These are phyloP conservation scores for Tyrannus savana DNA, from an alignment of 2,113 vertebrate genomes.

Conservation along the genomic window DNA sequence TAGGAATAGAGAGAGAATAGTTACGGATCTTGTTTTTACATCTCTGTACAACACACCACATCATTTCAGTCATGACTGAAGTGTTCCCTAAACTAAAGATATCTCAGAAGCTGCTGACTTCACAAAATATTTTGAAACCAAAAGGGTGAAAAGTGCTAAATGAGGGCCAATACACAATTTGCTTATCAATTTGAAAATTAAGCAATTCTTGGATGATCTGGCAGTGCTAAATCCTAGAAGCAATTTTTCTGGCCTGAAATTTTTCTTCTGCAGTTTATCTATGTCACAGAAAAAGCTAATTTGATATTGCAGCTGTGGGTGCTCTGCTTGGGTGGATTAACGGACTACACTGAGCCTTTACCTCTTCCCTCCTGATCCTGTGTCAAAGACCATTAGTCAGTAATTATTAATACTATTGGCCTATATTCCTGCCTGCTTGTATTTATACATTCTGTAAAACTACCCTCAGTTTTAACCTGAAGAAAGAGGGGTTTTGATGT, in stretches of 20 bases:
- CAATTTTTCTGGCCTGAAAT: neutral
- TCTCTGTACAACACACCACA: fast-evolving
- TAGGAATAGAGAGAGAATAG: neutral
- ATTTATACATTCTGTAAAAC: neutral
- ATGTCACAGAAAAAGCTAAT: neutral
- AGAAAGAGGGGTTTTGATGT: neutral
- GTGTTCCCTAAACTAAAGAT: neutral
- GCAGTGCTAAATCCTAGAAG: neutral
- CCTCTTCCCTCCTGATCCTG: neutral
- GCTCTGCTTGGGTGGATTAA: neutral
- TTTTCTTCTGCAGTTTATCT: neutral
- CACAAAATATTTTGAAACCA: neutral
- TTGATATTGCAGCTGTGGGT: neutral
- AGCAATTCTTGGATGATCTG: neutral
- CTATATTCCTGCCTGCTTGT: neutral
- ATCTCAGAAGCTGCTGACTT: neutral
- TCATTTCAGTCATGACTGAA: neutral
- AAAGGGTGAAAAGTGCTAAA: neutral
- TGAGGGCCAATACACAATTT: neutral
- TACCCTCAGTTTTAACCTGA: neutral
- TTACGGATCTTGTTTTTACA: neutral
- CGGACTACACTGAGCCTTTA: neutral
- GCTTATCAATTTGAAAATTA: neutral
- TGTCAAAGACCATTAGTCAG: neutral
- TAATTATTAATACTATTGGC: neutral